Evolutionary conservation across 2,113 vertebrate species (phyloP).

Genomic region (Trochalopteron elliotii): DNA sequence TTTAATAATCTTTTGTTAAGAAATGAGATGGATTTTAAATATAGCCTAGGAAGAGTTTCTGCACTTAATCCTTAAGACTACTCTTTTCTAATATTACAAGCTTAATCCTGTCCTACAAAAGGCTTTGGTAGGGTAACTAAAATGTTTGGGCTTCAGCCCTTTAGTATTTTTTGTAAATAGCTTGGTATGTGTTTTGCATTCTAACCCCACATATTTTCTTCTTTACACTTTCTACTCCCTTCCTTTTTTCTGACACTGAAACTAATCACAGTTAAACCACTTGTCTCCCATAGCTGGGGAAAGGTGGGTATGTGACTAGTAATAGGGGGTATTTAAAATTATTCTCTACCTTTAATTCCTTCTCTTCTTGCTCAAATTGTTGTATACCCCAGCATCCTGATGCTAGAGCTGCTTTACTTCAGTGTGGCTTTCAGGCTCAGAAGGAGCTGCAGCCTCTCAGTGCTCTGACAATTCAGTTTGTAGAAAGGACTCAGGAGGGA

Average conservation of each 20-base stretch:
- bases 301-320: neutral
- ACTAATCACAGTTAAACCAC: neutral
- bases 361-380: neutral
- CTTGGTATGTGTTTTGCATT: neutral
- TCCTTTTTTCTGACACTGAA: neutral
- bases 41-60: neutral
- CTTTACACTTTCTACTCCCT: neutral
- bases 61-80: neutral
- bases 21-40: neutral
- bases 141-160: neutral
- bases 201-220: neutral
- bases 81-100: neutral
- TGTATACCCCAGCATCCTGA: neutral
- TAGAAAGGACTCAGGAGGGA: neutral
- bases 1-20: neutral
- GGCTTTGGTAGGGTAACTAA: neutral
- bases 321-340: neutral
- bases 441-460: neutral
- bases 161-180: neutral
- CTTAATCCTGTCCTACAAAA: neutral
- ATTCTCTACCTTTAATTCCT: neutral
- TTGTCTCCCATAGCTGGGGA: neutral
- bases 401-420: neutral
- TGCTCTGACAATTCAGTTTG: neutral
- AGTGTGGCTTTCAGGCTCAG: neutral